A percentile compares a stretch with the other conserved stretches of the same genome.
Conservation (phyloP, 2,797 vertebrate genomes). For the Diplodus sargus region DNA sequence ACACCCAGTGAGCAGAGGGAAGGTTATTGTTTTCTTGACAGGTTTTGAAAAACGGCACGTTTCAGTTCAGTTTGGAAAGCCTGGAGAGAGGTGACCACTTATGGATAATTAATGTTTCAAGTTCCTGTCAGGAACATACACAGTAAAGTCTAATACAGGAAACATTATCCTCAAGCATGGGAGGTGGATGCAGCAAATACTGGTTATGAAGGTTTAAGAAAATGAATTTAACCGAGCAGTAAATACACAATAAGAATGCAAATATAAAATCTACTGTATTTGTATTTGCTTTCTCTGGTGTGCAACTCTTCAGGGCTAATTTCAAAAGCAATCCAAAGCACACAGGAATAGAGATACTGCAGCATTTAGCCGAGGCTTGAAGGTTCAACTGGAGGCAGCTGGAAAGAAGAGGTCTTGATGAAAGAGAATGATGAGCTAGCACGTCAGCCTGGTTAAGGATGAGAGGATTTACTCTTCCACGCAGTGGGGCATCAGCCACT, state of each 20-base stretch:
- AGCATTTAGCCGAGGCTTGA: conserved; percentile 44
- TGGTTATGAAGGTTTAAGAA: conserved; percentile 17
- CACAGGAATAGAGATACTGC: conserved; percentile 26
- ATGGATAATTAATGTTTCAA: conserved; percentile 43
- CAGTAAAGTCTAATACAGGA: conserved; percentile 3
- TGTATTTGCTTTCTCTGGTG: background rate
- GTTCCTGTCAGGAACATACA: conserved; percentile 23
- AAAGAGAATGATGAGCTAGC: conserved; percentile 71
- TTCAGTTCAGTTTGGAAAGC: conserved; percentile 13
- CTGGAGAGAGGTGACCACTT: conserved; percentile 16
- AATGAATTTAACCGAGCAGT: background rate
- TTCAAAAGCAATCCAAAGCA: conserved; percentile 32
- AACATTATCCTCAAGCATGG: conserved; percentile 1
- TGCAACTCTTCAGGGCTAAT: conserved; percentile 12
- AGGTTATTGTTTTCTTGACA: conserved; percentile 49
- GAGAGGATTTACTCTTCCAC: conserved; percentile 71
- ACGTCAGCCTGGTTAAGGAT: conserved; percentile 70
- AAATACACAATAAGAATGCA: conserved; percentile 18
- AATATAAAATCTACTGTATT: conserved; percentile 12
- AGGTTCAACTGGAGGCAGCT: conserved; percentile 64
- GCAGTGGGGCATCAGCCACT: conserved; percentile 60
- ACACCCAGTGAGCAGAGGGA: conserved; percentile 27
- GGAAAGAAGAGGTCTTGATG: conserved; percentile 65
- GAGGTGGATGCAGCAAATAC: conserved; percentile 1
- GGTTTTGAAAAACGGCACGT: conserved; percentile 36